Base-by-base conservation (phyloP, 2,113 vertebrate genomes). In the Ramphastos sulfuratus region DNA sequence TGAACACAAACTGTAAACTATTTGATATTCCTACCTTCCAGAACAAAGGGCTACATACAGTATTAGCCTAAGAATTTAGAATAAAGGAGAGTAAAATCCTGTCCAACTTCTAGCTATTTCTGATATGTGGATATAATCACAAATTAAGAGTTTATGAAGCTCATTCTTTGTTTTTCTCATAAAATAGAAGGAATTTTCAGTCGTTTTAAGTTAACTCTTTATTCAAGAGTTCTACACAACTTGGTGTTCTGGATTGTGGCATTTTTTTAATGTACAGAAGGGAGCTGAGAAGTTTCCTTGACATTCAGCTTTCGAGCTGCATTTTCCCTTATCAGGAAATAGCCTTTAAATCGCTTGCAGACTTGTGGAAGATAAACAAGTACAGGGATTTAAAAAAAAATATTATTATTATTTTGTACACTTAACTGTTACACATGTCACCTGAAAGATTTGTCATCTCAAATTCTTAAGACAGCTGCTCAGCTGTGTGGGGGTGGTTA, bases 1-100 rank as follows among this genome's bases (percentile, higher is more conserved):
- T 27, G 27, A 89, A 27, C 3, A 14, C 2, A 8, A 6, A 2
- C 30, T 50, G 10, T 44, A 21, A 1, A 1, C 3, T 48, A 23
- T 3, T 16, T 63, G 30, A 8, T 28, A 18, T 59, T 66, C 21
- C 17, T 13, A 60, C 7, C 30, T 86, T 74, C 8, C 28, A 33
- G 35, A 71, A 11, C 2, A 28, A 79, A 33, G 20, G 14, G 20
- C 23, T 65, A 3, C 3, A 60, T 65, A 3, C 3, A 60, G 60
- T 12, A 55, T 21, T 55, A 33, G 30, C 28, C 44, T 70, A 39
- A 35, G 1, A 63, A 6, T 6, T 59, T 23, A 60, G 17, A 4
- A 69, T 11, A 17, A 82, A 3, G 54, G 19, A 39, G 35, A 80
- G 3, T 8, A 82, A 85, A 85, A 54, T 4, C 2, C 5, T 28